These are phyloP conservation scores for Jordanella pulchra DNA, from an alignment of 2,797 vertebrate genomes.

Conservation along the genomic window DNA sequence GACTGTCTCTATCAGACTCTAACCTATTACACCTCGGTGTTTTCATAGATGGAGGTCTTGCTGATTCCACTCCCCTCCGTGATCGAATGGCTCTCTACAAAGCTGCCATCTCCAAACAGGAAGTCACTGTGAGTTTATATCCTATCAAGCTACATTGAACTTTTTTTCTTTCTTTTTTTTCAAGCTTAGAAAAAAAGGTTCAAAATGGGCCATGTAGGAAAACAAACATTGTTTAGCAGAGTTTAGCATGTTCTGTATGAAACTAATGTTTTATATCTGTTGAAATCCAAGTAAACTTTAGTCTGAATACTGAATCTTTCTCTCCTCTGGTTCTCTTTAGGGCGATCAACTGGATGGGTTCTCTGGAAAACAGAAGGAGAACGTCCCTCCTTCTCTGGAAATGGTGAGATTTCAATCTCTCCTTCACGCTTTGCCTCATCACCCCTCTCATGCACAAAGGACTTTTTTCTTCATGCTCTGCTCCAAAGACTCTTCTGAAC, in stretches of 20 bases:
- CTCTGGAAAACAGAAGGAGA: slow-evolving; percentile 90
- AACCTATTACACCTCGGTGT: not conserved
- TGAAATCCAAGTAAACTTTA: not conserved
- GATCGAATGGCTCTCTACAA: slow-evolving; percentile 95
- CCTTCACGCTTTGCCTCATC: not conserved
- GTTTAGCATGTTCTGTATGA: not conserved
- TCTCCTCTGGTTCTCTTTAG: slow-evolving; percentile 61
- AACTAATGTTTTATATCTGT: not conserved
- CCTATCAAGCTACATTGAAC: too few species aligned
- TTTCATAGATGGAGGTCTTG: slow-evolving; percentile 68
- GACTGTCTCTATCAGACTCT: not conserved
- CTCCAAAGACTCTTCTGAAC: not conserved
- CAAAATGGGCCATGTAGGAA: too few species aligned
- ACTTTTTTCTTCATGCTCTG: not conserved
- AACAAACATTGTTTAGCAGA: not conserved
- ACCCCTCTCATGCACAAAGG: not conserved
- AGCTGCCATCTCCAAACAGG: slow-evolving; percentile 90
- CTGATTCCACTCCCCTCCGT: slow-evolving; percentile 88
- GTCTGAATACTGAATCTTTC: not conserved
- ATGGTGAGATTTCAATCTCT: slow-evolving; percentile 49
- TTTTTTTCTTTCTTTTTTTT: too few species aligned
- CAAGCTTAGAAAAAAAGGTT: too few species aligned
- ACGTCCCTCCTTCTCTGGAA: slow-evolving; percentile 85
- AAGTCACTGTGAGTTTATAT: slow-evolving; percentile 68
- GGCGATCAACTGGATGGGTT: slow-evolving; percentile 81